These are phyloP conservation scores for Festucalex cinctus DNA, from an alignment of 2,113 vertebrate species.

Conservation along the genomic window DNA sequence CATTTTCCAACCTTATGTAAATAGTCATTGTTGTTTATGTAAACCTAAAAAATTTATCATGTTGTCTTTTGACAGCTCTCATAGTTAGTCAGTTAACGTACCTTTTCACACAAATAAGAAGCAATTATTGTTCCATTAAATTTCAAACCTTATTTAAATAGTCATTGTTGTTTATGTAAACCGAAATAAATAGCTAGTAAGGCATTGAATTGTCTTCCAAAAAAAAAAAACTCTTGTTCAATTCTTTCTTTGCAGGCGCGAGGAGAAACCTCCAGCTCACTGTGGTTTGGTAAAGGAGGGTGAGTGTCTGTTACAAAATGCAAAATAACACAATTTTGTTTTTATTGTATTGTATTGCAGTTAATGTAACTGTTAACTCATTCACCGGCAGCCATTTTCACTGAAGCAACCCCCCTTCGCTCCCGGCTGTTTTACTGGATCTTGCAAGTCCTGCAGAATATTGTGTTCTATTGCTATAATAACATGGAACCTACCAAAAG, in stretches of 20 bases:
- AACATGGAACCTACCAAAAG: no score
- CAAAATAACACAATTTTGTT: neutral
- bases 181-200: neutral
- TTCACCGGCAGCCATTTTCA: no score
- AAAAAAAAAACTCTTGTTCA: neutral
- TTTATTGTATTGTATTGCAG: neutral
- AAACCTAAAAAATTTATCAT: no score
- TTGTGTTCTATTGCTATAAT: no score
- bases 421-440: no score
- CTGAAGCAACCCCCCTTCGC: no score
- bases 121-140: no score
- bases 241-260: slow-evolving; percentile 78
- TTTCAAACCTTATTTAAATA: no score
- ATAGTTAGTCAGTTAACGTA: no score
- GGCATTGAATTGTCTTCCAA: neutral
- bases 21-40: neutral
- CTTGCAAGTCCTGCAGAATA: no score
- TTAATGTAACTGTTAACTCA: neutral
- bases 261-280: slow-evolving; percentile 86
- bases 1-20: no score
- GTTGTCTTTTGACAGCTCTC: no score
- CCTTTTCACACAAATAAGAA: neutral
- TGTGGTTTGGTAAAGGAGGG: slow-evolving; percentile 97
- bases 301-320: slow-evolving; percentile 64
- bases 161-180: neutral